phyloP scores from a whole-genome alignment of 2,797 vertebrate genomes.

The Leptoclinus maculatus region DNA sequence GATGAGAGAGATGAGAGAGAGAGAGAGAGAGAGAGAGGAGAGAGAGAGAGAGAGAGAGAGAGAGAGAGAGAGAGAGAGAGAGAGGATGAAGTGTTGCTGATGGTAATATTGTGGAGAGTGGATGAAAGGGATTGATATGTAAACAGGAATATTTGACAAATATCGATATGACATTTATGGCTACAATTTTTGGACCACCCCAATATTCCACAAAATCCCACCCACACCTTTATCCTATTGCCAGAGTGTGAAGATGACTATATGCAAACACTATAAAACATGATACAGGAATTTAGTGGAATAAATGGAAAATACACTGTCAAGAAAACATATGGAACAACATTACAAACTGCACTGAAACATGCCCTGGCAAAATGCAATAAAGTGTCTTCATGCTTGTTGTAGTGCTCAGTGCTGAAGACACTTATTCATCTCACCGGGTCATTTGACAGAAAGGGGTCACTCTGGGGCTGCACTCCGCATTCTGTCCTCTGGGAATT shows the following conservation, averaged over 20 bases:
- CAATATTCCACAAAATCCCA: background rate
- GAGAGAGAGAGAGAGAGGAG: too few relatives aligned
- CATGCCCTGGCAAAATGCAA: background rate
- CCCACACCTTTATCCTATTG: constrained; percentile 4
- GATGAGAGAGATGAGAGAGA: too few relatives aligned
- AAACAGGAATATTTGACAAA: background rate
- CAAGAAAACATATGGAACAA: background rate
- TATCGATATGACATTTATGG: constrained; percentile 5
- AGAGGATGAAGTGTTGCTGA: too few relatives aligned
- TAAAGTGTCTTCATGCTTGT: constrained; percentile 4
- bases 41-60: too few relatives aligned
- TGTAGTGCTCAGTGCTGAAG: background rate
- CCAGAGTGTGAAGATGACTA: background rate
- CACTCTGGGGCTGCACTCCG: background rate
- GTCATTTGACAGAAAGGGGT: constrained; percentile 34
- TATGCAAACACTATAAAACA: background rate
- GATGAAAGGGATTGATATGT: too few relatives aligned
- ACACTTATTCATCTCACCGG: constrained; percentile 12
- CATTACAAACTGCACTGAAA: background rate
- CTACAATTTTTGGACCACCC: background rate
- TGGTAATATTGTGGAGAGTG: too few relatives aligned
- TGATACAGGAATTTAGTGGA: background rate
- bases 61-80: too few relatives aligned
- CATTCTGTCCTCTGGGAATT: background rate
- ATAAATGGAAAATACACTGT: background rate